phyloP scores from a whole-genome alignment of 2,113 vertebrate genomes.

The Toxostoma redivivum region DNA sequence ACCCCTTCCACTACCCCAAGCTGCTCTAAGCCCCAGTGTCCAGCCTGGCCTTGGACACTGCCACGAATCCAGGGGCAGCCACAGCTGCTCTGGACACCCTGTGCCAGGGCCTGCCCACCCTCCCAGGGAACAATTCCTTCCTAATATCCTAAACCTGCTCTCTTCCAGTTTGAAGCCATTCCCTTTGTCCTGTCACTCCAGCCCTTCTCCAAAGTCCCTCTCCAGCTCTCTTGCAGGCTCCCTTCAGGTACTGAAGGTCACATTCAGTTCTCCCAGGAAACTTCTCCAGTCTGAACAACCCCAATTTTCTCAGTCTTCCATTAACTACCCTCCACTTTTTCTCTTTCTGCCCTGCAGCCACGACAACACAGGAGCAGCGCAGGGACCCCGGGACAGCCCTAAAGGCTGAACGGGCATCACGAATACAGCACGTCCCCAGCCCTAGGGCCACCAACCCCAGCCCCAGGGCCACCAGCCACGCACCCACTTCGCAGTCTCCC shows the following conservation, averaged over 20 bases:
- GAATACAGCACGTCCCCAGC: no score
- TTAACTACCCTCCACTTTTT: background rate
- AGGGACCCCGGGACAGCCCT: background rate
- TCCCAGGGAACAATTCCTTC: background rate
- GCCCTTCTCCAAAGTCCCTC: background rate
- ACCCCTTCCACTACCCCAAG: background rate
- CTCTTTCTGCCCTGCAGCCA: background rate
- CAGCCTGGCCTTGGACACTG: accelerated
- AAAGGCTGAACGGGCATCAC: accelerated
- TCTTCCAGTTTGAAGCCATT: background rate
- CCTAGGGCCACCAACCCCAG: background rate
- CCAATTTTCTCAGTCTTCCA: background rate
- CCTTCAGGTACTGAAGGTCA: background rate
- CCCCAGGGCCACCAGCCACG: background rate
- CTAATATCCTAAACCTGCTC: background rate
- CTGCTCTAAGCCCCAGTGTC: accelerated
- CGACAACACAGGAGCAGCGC: accelerated
- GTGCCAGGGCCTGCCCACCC: background rate
- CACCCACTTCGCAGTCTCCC: conserved; percentile 84
- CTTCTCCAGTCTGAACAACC: background rate
- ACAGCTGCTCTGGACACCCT: background rate
- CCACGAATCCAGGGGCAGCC: background rate
- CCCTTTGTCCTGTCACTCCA: background rate
- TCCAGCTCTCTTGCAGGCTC: background rate
- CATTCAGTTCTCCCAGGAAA: background rate